Evolutionary conservation across 1,140 invertebrate genomes (phyloP).

Genomic region (Panulirus ornatus): DNA sequence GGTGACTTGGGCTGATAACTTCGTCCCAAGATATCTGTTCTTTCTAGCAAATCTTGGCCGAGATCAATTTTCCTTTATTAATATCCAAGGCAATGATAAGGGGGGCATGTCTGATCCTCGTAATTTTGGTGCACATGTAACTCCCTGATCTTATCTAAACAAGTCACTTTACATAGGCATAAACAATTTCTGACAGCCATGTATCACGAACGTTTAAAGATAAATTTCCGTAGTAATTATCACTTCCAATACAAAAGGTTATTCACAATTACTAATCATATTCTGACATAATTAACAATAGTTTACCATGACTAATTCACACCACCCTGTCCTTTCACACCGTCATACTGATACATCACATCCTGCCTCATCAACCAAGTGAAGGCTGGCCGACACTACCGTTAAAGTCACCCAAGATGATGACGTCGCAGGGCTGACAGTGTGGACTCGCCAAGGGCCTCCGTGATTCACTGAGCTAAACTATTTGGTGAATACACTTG

Average conservation of each 20-base stretch:
- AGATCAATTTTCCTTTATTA: too few species aligned
- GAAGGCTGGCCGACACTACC: too few species aligned
- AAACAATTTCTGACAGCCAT: not conserved
- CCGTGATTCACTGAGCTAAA: not conserved
- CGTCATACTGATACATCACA: not conserved
- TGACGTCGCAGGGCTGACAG: not conserved
- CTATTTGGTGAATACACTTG: not conserved
- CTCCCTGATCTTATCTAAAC: too few species aligned
- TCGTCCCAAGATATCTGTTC: too few species aligned
- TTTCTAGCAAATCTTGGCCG: too few species aligned
- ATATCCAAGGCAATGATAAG: not conserved
- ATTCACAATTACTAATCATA: not conserved
- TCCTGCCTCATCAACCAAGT: not conserved
- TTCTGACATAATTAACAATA: not conserved
- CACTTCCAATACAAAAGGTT: not conserved
- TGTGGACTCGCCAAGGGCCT: not conserved
- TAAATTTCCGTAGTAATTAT: not conserved
- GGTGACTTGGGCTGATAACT: too few species aligned
- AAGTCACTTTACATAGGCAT: too few species aligned
- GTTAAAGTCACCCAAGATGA: not conserved
- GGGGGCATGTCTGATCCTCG: not conserved
- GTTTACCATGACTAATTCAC: not conserved
- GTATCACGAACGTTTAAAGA: not conserved
- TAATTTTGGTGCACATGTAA: not conserved
- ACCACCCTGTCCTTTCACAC: conserved; percentile 1